Base-by-base conservation (phyloP, 1,140 invertebrate genomes). In the Pogonomyrmex barbatus region DNA sequence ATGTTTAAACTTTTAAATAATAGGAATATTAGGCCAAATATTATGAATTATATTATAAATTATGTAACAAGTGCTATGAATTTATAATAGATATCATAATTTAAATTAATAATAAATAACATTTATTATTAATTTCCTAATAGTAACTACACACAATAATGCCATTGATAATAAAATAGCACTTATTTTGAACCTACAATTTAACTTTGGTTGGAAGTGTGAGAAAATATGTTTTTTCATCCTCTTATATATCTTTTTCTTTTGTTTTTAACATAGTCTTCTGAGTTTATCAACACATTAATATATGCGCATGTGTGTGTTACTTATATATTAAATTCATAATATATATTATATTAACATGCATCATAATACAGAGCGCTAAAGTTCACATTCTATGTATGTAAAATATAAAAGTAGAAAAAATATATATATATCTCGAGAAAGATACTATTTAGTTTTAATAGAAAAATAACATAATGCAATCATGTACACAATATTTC, bases 321-420 rank as follows among this genome's bases (percentile, higher is more conserved):
- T 54, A 67, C 42, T 45, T 67, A 67, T 36, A 70, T 42, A 30
- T 50, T 30, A 63, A 79, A 56, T 81, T 62, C 9, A 50, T 47
- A 86, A 17, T 10, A 4, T n/a, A 33, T 56, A 63, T 52, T n/a
- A 62, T 71, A 88, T 86, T 68, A 77, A 60, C 36, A 75, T 88
- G 45, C 52, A 83, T 83, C 36, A 52, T 42, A 56, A 73, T 83
- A 60, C 47, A 75, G 54, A 47, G 30, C 67, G 33, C 30, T 82
- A 75, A 83, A 12, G 12, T 75, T 30, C 54, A 60, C 79, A 73
- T 83, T 83, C 54, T 83, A 83, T 33, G 36, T 73, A 60, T 71
- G 56, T 86, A 60, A 88, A 86, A 71, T 89, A 89, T 68, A 89
- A 89, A 86, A 88, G 83, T 88, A 88, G 47, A 78, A 88, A 88